Evolutionary conservation across 2,888 invertebrate genomes (phyloP).

Genomic region (Acleris laterana): DNA sequence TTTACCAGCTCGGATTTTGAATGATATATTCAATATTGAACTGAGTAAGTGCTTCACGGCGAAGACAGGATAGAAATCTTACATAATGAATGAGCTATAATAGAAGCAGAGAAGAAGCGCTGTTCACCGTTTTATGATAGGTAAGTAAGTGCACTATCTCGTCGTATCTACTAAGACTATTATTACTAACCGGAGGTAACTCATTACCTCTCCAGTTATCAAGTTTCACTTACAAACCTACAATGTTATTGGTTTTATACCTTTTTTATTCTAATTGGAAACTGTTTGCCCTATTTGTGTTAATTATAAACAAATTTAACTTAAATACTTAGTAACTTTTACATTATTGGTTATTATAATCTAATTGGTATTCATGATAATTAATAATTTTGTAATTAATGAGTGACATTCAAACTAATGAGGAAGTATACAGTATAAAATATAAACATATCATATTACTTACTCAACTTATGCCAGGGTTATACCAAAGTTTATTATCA

Average conservation of each 20-base stretch:
- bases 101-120: constrained; percentile 19
- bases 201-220: constrained; percentile 14
- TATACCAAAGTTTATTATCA: no score
- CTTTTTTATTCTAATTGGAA: constrained; percentile 20
- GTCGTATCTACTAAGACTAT: constrained; percentile 20
- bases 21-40: not conserved
- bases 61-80: constrained; percentile 35
- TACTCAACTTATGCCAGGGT: no score
- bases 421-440: no score
- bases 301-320: no score
- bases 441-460: no score
- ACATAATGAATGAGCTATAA: constrained; percentile 41
- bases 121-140: constrained; percentile 56
- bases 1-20: constrained; percentile 6
- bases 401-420: no score
- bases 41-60: constrained; percentile 8
- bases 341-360: no score
- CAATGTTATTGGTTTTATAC: not conserved
- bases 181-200: constrained; percentile 29
- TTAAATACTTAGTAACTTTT: no score
- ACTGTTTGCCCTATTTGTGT: constrained; percentile 3
- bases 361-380: no score
- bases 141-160: constrained; percentile 57
- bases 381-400: no score
- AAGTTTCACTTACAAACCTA: constrained; percentile 5